Evolutionary conservation across 2,113 vertebrate genomes (phyloP).

Genomic region (Corydoras sp.): DNA sequence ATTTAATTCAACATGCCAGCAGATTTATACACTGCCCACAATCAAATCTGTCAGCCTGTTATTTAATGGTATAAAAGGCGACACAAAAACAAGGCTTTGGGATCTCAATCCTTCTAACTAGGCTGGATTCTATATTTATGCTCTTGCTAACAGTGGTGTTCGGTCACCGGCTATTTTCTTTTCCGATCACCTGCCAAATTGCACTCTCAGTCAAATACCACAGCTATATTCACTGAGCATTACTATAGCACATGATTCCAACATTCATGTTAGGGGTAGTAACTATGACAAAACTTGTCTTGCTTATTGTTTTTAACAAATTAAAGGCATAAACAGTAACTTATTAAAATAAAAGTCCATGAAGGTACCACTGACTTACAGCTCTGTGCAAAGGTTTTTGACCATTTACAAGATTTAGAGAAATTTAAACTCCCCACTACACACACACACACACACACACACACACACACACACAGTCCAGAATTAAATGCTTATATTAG

Average conservation of each 20-base stretch:
- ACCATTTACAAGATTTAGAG: too few relatives aligned
- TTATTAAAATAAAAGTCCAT: too few relatives aligned
- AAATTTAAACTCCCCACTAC: too few relatives aligned
- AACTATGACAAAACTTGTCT: neutral
- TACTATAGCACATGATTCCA: neutral
- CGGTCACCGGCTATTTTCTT: conserved; percentile 20
- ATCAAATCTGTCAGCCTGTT: too few relatives aligned
- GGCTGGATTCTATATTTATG: conserved; percentile 16
- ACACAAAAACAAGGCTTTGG: neutral
- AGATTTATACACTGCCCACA: neutral
- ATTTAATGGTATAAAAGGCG: too few relatives aligned
- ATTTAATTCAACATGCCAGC: neutral
- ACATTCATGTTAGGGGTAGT: neutral
- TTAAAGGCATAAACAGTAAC: too few relatives aligned
- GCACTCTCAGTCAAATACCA: conserved; percentile 16
- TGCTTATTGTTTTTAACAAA: neutral
- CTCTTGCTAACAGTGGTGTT: conserved; percentile 18
- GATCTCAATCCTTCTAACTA: conserved; percentile 4
- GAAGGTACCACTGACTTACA: too few relatives aligned
- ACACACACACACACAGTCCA: too few relatives aligned
- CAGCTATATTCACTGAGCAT: conserved; percentile 11
- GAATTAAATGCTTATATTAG: too few relatives aligned
- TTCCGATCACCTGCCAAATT: conserved; percentile 29
- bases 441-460: too few relatives aligned
- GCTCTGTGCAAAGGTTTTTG: too few relatives aligned